Base-by-base conservation (phyloP, 1,140 invertebrate genomes). In the Drosophila virilis region DNA sequence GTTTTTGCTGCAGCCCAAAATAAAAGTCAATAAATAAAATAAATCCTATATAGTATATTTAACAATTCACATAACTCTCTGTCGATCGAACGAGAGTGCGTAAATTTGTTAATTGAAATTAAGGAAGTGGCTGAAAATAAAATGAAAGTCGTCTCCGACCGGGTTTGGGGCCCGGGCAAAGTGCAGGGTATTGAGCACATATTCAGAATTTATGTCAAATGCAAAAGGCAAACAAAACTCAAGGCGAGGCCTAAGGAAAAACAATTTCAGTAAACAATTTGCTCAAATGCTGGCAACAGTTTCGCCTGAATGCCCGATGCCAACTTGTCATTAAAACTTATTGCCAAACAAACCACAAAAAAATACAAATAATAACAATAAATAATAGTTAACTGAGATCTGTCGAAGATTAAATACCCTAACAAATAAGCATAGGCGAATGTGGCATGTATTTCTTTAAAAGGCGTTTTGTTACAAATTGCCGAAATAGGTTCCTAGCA, bases 171-270 rank as follows among this genome's bases (percentile, higher is more conserved):
- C 4, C 22, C 4, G 5, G 3, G 22, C 22, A 4, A 28, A 28
- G 3, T 28, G 22, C 22, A 28, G 22, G 22, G 22, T 28, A 54
- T 43, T 32, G 55, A 50, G 45, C 38, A 22, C 54, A 57, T 28
- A 10, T 32, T 5, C 42, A 42, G 70, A 74, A 70, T 74, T 74
- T 50, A 73, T 78, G 76, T 59, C 13, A 80, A 81, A 68, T 73
- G 62, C 60, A 73, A 82, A 74, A 57, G 65, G 71, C 74, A 85
- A 72, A 54, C 70, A 72, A 42, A 75, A 40, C 42, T 86, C 83
- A 75, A 82, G 81, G 81, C 83, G 66, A 57, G 70, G 80, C 73
- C 48, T 15, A 35, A 17, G 62, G 58, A 76, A 78, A 78, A 50
- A 46, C 13, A 54, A 54, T 32, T 42, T 10, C 22, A 74, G 46